These are phyloP conservation scores for Hyperoplus immaculatus DNA, from an alignment of 2,797 vertebrate species.

Conservation along the genomic window DNA sequence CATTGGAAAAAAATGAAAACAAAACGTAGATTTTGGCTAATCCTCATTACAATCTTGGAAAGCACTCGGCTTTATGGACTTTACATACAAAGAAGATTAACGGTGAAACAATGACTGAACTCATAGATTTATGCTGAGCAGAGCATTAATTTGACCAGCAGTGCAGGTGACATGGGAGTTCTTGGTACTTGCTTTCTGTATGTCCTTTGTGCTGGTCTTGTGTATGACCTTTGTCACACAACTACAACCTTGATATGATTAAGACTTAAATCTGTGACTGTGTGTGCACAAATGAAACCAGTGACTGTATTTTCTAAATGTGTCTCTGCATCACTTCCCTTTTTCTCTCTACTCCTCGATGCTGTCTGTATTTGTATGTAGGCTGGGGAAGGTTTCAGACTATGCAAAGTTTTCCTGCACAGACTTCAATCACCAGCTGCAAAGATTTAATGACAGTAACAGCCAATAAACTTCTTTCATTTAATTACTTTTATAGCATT, in stretches of 20 bases:
- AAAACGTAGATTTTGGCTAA: neutral
- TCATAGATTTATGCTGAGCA: slow-evolving; percentile 36
- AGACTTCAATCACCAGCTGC: neutral
- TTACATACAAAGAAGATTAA: slow-evolving; percentile 54
- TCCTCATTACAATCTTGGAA: slow-evolving; percentile 25
- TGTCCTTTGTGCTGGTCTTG: neutral
- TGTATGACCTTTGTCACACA: neutral
- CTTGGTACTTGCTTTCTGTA: neutral
- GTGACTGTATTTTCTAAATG: neutral
- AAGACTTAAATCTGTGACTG: neutral
- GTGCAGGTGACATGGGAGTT: neutral
- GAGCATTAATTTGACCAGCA: slow-evolving; percentile 21
- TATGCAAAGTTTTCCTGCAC: neutral
- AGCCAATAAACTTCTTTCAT: neutral
- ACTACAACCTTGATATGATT: neutral
- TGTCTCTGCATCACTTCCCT: neutral
- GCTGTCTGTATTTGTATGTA: neutral
- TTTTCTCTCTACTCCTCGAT: neutral
- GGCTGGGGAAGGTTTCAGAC: neutral
- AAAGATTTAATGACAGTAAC: neutral
- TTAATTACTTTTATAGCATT: neutral
- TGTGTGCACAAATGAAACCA: neutral
- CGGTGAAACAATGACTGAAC: slow-evolving; percentile 38
- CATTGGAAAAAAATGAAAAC: too few relatives aligned
- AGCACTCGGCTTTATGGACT: slow-evolving; percentile 29